Evolutionary conservation across 1,140 invertebrate species (phyloP).

Genomic region (Ditylenchus dipsaci): DNA sequence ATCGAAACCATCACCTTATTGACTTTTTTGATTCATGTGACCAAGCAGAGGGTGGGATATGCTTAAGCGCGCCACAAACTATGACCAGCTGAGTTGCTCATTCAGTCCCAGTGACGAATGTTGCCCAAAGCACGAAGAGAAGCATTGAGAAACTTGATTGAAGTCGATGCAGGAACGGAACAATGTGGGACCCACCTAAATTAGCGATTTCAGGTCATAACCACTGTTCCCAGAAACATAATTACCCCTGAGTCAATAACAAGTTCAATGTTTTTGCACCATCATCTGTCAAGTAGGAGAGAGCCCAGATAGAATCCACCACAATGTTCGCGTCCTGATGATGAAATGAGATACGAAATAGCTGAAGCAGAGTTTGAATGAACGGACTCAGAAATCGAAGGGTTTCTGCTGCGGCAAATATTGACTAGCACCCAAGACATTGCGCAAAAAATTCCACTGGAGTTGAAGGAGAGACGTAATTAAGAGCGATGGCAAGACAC

Average conservation of each 20-base stretch:
- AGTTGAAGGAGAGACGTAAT: slow-evolving; percentile 86
- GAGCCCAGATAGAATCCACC: slow-evolving; percentile 96
- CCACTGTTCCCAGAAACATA: too few species aligned
- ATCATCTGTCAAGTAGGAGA: slow-evolving; percentile 94
- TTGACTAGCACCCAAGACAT: slow-evolving; percentile 98
- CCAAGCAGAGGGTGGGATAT: too few species aligned
- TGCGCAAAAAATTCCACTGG: slow-evolving; percentile 81
- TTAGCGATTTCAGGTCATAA: too few species aligned
- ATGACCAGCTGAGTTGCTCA: too few species aligned
- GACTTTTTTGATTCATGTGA: too few species aligned
- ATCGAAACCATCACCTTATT: too few species aligned
- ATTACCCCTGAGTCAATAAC: slow-evolving; percentile 84
- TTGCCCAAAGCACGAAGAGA: too few species aligned
- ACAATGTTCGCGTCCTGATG: slow-evolving; percentile 92
- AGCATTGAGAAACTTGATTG: too few species aligned
- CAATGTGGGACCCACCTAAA: too few species aligned
- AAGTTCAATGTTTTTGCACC: slow-evolving; percentile 93
- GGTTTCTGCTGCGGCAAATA: slow-evolving; percentile 89
- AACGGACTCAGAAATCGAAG: slow-evolving; percentile 63
- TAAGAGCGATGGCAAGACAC: slow-evolving; percentile 79
- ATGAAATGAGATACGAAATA: slow-evolving; percentile 80
- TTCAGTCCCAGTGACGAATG: too few species aligned
- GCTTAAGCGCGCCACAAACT: too few species aligned
- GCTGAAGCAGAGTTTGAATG: not conserved
- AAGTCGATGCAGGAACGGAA: too few species aligned